Conservation (phyloP, 2,797 vertebrate species). For the Gallirallus australis region DNA sequence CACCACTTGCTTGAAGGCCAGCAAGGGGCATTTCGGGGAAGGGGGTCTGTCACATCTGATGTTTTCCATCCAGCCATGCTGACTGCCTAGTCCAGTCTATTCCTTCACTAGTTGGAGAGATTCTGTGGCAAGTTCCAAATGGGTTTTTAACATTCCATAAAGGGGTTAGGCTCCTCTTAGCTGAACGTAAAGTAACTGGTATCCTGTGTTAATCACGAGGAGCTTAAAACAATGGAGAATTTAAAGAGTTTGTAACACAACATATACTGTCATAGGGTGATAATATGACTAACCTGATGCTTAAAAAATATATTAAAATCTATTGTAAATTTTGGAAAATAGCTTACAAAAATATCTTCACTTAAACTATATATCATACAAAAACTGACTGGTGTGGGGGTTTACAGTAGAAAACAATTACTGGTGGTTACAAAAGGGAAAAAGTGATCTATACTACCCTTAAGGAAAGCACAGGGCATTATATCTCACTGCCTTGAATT, state of each 20-base stretch:
- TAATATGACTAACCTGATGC: slow-evolving; percentile 48
- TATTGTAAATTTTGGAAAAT: slow-evolving; percentile 46
- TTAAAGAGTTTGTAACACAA: slow-evolving; percentile 50
- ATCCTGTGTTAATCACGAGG: slow-evolving; percentile 51
- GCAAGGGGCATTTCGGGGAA: background rate
- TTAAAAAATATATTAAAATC: slow-evolving; percentile 75
- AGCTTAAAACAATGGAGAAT: slow-evolving; percentile 55
- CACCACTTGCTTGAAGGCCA: background rate
- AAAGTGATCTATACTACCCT: slow-evolving; percentile 45
- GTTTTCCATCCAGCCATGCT: background rate
- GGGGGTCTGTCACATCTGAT: background rate
- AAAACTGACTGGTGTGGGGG: background rate
- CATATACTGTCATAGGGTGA: background rate
- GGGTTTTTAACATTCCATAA: background rate
- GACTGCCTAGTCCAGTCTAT: background rate
- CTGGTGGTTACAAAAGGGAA: slow-evolving; percentile 58
- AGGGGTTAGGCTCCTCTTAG: background rate
- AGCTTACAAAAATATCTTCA: slow-evolving; percentile 49
- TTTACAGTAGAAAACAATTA: slow-evolving; percentile 55
- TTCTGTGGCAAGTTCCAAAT: background rate
- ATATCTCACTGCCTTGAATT: slow-evolving; percentile 35
- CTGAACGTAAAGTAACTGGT: background rate
- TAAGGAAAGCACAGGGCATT: slow-evolving; percentile 35
- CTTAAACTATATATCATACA: slow-evolving; percentile 28
- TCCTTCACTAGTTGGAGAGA: slow-evolving; percentile 1